Base-by-base conservation (phyloP, 2,888 invertebrate species). In the Andrena trimmerana region DNA sequence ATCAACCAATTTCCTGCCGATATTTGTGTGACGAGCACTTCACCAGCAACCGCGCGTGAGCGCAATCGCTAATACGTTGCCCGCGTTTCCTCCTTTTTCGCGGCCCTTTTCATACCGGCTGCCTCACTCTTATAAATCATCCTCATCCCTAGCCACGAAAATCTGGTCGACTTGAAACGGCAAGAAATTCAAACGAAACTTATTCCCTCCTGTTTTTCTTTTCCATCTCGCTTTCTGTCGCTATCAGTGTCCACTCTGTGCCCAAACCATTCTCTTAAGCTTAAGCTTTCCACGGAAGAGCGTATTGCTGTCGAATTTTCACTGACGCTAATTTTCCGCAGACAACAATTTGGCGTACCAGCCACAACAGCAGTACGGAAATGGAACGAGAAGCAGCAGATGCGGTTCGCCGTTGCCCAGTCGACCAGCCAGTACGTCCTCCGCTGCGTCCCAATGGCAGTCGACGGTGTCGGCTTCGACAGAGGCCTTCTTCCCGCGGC, bases 1-100 rank as follows among this genome's bases (percentile, higher is more conserved):
- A 92, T 93, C 93, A 92, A 92, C 90, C 93, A 93, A 93, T 92
- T 92, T 92, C 91, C 91, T 92, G 91, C 86, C 90, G 88, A 91
- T 91, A 91, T 91, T 91, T 91, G 88, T 88, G 86, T 88, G 90
- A 91, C 88, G 91, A 91, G 89, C 90, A 88, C 90, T 92, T 90
- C 90, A 90, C 89, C 88, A 84, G 81, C 86, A 86, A 85, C 87
- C 89, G 88, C 88, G 91, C 92, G 92, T 93, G 93, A 93, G 92
- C 89, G 92, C 92, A 92, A 92, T 93, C 87, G 91, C 84, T 92
- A 92, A 93, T 91, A 89, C 88, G 74, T 77, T 74, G 72, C 66
- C 70, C 66, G 66, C 72, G 50, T 33, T 76, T 78, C 62, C 52
- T 60, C 78, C 67, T 63, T 80, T 80, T 52, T 70, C 77, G 33